Evolutionary conservation across 2,888 invertebrate genomes (phyloP).

Genomic region (Xanthorhoe designata): DNA sequence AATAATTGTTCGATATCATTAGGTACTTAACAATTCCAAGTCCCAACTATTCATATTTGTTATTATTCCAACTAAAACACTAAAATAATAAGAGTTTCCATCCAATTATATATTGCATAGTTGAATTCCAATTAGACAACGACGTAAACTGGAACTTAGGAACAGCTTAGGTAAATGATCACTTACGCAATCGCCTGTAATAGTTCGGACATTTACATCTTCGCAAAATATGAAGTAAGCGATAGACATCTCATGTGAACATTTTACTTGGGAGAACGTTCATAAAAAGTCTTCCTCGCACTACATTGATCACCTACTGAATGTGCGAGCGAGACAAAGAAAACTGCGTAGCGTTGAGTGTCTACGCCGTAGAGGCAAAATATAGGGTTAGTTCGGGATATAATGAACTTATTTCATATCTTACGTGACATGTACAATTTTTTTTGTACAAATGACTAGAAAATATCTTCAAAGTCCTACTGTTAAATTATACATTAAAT

Average conservation of each 20-base stretch:
- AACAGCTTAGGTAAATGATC: conserved; percentile 19
- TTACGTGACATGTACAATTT: neutral
- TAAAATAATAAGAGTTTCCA: neutral
- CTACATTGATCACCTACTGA: neutral
- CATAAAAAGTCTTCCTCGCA: neutral
- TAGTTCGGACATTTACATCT: conserved; percentile 14
- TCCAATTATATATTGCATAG: conserved; percentile 18
- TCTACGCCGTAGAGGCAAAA: neutral
- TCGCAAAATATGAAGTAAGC: conserved; percentile 9
- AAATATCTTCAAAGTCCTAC: neutral
- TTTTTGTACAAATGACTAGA: neutral
- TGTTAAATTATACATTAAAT: neutral
- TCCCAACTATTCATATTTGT: no score
- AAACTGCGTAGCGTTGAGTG: conserved; percentile 4
- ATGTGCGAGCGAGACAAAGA: conserved; percentile 2
- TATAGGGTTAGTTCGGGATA: neutral
- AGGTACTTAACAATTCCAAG: no score
- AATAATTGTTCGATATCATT: no score
- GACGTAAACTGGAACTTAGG: conserved; percentile 21
- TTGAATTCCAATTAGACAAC: conserved; percentile 10
- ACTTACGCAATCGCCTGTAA: conserved; percentile 19
- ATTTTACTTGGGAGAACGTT: conserved; percentile 4
- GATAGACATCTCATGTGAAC: conserved; percentile 12
- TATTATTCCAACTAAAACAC: neutral
- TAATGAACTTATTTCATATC: neutral